Evolutionary conservation across 2,113 vertebrate genomes (phyloP), one percentile per base, ranked within the genome.

Genomic region (pig (Sus scrofa)): DNA sequence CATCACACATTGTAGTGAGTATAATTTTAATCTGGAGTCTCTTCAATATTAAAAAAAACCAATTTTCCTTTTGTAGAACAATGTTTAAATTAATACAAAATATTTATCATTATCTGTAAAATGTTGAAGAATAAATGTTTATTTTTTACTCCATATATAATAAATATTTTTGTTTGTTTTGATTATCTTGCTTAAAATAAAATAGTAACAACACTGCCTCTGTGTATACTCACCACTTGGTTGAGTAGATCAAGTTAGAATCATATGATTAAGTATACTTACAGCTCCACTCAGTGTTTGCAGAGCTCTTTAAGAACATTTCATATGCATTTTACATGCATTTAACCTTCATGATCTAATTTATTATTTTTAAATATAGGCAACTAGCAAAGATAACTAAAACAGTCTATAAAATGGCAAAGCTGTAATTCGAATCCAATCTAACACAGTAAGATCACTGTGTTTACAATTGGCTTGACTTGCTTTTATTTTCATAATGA

Each of bases 301-400:
- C 5, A 71, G 32, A 27, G 3, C 1, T 77, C 11, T 44, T 65
- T 74, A 79, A 70, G 50, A 95, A 39, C 19, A 67, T 14, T 73
- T 87, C 4, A 34, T 5, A 73, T 83, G 20, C 14, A 78, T 87
- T 78, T 87, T 86, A 58, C 30, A 44, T 44, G 8, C 32, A 60
- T 32, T 96, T 93, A 95, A 78, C 44, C 26, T 93, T 90, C 16
- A 86, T 24, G 82, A 39, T 56, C 63, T 91, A 56, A 39, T 89
- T 24, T 37, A 0, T 37, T 24, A n/a, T 77, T 75, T 71, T 97
- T 84, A 93, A 88, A 89, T 58, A 58, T 5, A 50, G 22, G 24
- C 32, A 93, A 79, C 3, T 54, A 2, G 18, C 11, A 54, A 88
- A 81, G 2, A 63, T 62, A 81, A 20, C 50, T 73, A 70, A 91